A percentile compares a stretch with the other conserved stretches of the same genome.
These are phyloP conservation scores for Drosophila saltans DNA, from an alignment of 1,140 invertebrate species.

Conservation along the genomic window DNA sequence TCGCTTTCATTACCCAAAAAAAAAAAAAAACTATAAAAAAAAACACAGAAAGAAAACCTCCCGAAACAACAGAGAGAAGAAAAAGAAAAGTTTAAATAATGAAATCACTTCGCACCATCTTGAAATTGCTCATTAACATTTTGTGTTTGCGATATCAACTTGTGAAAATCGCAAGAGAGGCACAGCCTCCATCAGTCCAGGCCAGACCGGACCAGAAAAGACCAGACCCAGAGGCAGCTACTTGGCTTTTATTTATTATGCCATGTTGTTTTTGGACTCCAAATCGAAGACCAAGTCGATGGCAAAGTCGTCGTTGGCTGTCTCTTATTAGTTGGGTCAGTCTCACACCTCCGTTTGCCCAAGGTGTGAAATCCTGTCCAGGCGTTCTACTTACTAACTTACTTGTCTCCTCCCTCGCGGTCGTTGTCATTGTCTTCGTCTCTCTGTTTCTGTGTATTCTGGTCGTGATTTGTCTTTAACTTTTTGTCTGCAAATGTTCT, in stretches of 20 bases:
- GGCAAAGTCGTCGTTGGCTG: conserved; percentile 39
- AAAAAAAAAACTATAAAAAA: conserved; percentile 41
- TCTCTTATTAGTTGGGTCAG: conserved; percentile 79
- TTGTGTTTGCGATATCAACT: conserved; percentile 83
- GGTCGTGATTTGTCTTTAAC: conserved; percentile 75
- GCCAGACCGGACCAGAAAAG: conserved; percentile 19
- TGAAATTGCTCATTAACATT: conserved; percentile 84
- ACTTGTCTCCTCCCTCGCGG: conserved; percentile 11
- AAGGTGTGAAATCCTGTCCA: conserved; percentile 63
- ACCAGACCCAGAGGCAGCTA: conserved; percentile 57
- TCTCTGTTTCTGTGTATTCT: conserved; percentile 33
- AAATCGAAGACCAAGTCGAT: background rate
- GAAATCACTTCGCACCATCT: conserved; percentile 83
- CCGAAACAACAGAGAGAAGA: conserved; percentile 36
- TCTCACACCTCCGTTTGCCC: conserved; percentile 39
- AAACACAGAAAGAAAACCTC: conserved; percentile 38
- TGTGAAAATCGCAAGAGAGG: conserved; percentile 78
- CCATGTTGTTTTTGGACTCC: conserved; percentile 57
- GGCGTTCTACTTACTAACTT: conserved; percentile 18
- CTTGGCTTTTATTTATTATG: conserved; percentile 81
- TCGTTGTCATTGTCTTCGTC: conserved; percentile 15
- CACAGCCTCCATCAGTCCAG: conserved; percentile 47
- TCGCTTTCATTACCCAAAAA: conserved; percentile 79
- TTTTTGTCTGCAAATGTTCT: conserved; percentile 29
- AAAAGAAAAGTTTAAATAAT: conserved; percentile 81